Conservation (phyloP, 1,140 invertebrate species). For the Drosophila ananassae region DNA sequence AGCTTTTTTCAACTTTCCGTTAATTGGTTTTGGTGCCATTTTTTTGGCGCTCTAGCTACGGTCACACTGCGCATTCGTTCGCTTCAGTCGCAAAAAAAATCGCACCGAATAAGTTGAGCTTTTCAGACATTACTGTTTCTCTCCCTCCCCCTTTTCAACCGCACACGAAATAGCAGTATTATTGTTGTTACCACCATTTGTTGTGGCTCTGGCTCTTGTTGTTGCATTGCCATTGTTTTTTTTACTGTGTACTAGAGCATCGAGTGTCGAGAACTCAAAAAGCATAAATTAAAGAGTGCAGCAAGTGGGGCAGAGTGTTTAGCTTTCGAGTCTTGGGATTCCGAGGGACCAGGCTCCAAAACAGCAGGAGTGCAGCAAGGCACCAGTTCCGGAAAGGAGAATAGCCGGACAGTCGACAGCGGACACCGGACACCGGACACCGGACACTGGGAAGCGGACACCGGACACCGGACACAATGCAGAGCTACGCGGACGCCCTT, state of each 20-base stretch:
- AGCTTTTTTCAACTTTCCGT: background rate
- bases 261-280: slow-evolving; percentile 4
- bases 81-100: slow-evolving; percentile 63
- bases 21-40: background rate
- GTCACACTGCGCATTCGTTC: slow-evolving; percentile 17
- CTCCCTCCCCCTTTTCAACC: slow-evolving; percentile 6
- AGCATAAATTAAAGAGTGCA: background rate
- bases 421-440: too few relatives aligned
- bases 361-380: background rate
- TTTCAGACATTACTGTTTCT: background rate
- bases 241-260: slow-evolving; percentile 16
- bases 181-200: slow-evolving; percentile 40
- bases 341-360: background rate
- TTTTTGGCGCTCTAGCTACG: slow-evolving; percentile 10
- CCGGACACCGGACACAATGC: slow-evolving; percentile 46
- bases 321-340: background rate
- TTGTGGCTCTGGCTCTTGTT: slow-evolving; percentile 27
- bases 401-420: background rate
- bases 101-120: slow-evolving; percentile 31
- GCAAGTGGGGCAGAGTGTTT: background rate
- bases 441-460: background rate
- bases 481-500: slow-evolving; percentile 78
- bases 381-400: background rate
- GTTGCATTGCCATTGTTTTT: slow-evolving; percentile 27
- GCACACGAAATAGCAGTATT: slow-evolving; percentile 66